Base-by-base conservation (phyloP, 2,113 vertebrate species). In the Odobenus rosmarus region DNA sequence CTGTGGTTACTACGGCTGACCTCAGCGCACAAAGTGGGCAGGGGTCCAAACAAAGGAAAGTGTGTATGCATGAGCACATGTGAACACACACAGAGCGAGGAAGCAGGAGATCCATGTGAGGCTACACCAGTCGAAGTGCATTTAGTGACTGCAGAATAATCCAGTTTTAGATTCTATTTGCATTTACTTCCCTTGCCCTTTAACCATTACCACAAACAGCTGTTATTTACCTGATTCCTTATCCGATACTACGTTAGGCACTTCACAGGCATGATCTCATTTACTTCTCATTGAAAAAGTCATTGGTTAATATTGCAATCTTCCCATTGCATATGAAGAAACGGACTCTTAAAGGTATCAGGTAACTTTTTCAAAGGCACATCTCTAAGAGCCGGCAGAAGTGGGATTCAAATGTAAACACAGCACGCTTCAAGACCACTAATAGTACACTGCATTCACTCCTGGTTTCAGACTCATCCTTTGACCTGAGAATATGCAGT, bases 41-140 rank as follows among this genome's bases (percentile, higher is more conserved):
- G 1, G 2, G 1, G 33, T 36, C 23, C 42, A 69, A 82, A 57
- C 42, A n/a, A 67, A 64, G 10, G 3, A 12, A 33, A 24, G 33
- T 11, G 33, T 11, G 28, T 14, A 5, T 0, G 33, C 2, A 18
- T 39, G 26, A 26, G 23, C 26, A 13, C 4, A 80, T 18, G 24
- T 1, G 4, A 0, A 21, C 21, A 18, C 26, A 57, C 7, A 21
- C 14, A 26, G 2, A 12, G 7, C 18, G 8, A n/a, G 3, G 36
- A 69, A 4, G 2, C 76, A 84, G 39, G 13, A 42, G 53, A 49
- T 7, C n/a, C 42, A 3, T 5, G 2, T 15, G 18, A 42, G 2
- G 10, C 26, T 6, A 64, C 26, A 15, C 5, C 11, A 36, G 19
- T 16, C 24, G 18, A 61, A 24, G 8, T 9, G 13, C 23, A 67